A percentile compares a stretch with the other conserved stretches of the same genome.
phyloP scores from a whole-genome alignment of 1,140 invertebrate species.

The Stegodyphus mimosarum region DNA sequence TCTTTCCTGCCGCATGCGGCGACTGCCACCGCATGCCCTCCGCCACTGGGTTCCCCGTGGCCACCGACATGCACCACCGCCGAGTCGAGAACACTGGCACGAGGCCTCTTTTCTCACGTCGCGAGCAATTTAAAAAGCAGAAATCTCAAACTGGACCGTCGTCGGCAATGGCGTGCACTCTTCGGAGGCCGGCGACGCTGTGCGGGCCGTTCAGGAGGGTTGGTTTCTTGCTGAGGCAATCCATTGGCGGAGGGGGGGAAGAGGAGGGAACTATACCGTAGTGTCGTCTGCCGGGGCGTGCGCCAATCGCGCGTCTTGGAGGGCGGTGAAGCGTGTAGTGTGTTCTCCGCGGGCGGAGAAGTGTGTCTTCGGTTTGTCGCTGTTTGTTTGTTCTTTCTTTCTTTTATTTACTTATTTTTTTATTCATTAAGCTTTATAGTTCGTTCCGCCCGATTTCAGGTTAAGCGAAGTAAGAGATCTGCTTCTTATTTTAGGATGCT shows the following conservation, averaged over 20 bases:
- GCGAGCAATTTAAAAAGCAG: background rate
- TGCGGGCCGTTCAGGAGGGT: background rate
- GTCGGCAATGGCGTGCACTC: background rate
- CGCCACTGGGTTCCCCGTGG: constrained; percentile 35
- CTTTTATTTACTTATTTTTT: too few species aligned
- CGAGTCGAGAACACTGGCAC: background rate
- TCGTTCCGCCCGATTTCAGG: too few species aligned
- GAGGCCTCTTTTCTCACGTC: background rate
- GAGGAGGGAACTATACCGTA: background rate
- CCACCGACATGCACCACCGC: constrained; percentile 38
- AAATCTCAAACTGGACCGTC: background rate
- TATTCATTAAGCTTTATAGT: too few species aligned
- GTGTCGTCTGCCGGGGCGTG: constrained; percentile 14
- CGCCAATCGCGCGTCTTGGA: constrained; percentile 38
- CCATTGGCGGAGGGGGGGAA: constrained; percentile 36
- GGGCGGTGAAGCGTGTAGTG: constrained; percentile 20
- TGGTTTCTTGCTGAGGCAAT: constrained; percentile 17
- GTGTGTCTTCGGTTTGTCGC: too few species aligned
- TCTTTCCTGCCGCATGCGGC: constrained; percentile 24
- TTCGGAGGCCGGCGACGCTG: background rate
- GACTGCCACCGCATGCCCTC: constrained; percentile 35
- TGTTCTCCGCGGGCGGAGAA: background rate
- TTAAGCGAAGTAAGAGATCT: too few species aligned
- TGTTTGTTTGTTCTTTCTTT: too few species aligned
- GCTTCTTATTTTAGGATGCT: too few species aligned